Evolutionary conservation across 2,888 invertebrate genomes (phyloP), one percentile per base, ranked within the genome.

Genomic region (Cataglyphis altisquamis): DNA sequence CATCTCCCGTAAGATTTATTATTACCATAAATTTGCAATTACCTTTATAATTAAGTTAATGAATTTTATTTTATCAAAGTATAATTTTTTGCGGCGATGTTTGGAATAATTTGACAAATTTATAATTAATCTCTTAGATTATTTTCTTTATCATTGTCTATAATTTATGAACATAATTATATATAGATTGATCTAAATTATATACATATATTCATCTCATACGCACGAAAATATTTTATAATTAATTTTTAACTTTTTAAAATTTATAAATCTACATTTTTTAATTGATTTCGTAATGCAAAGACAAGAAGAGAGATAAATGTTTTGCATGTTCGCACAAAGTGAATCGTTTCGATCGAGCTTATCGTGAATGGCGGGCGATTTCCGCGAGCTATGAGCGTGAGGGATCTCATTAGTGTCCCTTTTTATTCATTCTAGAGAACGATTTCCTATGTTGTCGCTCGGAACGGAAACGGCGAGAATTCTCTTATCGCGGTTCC

Each of bases 371-470:
- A 91, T 84, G 87, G 85, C 87, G 84, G 86, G 87, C 87, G 87
- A 90, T 91, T 91, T 89, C 87, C 90, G 85, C 75, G 87, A 88
- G 82, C 82, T 82, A 83, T 68, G 80, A 75, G 25, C 57, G 70
- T 62, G 70, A 70, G 80, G 68, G 41, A 39, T 62, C 90, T 90
- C 91, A 81, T 90, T 91, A 87, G 85, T 84, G 80, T 73, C 66
- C 70, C 86, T 90, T 85, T 91, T 91, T 87, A 87, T 88, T 91
- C 87, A 63, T 82, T 77, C 80, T 15, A 62, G 63, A 77, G 77
- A 88, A 89, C 88, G 91, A 90, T 88, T 90, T 91, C 86, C 91
- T 84, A 84, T 78, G 87, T 87, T 86, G 82, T 86, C 64, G 80
- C 85, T 57, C 83, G 81, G 68, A 90, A 90, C 90, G 90, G 91